Evolutionary conservation across 2,888 invertebrate species (phyloP).

Genomic region (Rhimphoctona megacephalus): DNA sequence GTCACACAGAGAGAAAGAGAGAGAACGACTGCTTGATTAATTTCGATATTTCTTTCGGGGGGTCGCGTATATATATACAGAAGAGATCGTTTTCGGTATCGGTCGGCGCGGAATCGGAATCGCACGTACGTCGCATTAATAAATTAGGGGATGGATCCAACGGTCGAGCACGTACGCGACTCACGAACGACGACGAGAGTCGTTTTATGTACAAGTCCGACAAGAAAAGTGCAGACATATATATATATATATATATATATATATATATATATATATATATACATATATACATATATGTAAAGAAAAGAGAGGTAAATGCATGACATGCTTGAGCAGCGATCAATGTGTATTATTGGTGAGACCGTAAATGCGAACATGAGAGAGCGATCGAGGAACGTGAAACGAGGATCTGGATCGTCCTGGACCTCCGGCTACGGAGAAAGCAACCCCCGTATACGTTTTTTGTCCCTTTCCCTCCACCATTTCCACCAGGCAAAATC

Average conservation of each 20-base stretch:
- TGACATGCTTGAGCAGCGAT: slow-evolving; percentile 55
- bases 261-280: background rate
- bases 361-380: slow-evolving; percentile 67
- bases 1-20: slow-evolving; percentile 17
- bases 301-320: slow-evolving; percentile 20
- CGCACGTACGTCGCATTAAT: slow-evolving; percentile 74
- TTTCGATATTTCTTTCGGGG: slow-evolving; percentile 58
- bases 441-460: slow-evolving; percentile 42
- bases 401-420: slow-evolving; percentile 46
- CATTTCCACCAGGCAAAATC: slow-evolving; percentile 62
- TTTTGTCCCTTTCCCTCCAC: slow-evolving; percentile 20
- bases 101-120: slow-evolving; percentile 56
- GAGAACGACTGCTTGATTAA: slow-evolving; percentile 57
- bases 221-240: slow-evolving; percentile 66
- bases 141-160: slow-evolving; percentile 74
- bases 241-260: background rate
- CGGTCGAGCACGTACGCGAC: slow-evolving; percentile 64
- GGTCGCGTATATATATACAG: slow-evolving; percentile 18
- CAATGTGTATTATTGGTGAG: slow-evolving; percentile 57
- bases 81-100: slow-evolving; percentile 47
- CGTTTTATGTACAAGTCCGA: slow-evolving; percentile 73
- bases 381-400: slow-evolving; percentile 69
- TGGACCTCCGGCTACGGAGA: slow-evolving; percentile 45
- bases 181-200: slow-evolving; percentile 69
- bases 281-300: background rate